Conservation (phyloP, 2,888 invertebrate species). For the Leptopterna dolabrata region DNA sequence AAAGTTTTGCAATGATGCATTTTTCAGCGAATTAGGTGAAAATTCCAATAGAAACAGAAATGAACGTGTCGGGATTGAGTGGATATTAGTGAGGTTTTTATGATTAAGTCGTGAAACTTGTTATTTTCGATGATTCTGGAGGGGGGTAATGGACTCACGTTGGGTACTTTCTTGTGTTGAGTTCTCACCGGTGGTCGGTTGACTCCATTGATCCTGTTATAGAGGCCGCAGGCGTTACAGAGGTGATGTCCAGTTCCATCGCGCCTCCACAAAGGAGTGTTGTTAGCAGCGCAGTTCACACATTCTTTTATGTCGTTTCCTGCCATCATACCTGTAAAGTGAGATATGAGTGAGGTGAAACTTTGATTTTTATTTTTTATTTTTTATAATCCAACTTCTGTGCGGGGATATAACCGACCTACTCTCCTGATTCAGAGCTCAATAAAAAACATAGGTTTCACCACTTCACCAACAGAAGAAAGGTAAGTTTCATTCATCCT, state of each 20-base stretch:
- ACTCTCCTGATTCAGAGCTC: no score
- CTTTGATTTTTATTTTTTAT: background rate
- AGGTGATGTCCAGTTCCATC: slow-evolving; percentile 88
- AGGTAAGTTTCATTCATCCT: no score
- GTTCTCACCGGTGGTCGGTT: slow-evolving; percentile 72
- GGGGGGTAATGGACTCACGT: slow-evolving; percentile 58
- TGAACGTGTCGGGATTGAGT: background rate
- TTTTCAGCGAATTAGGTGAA: no score
- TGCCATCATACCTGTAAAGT: slow-evolving; percentile 54
- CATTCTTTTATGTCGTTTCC: slow-evolving; percentile 76
- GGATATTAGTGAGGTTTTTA: background rate
- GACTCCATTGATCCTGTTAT: slow-evolving; percentile 75
- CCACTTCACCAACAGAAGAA: no score
- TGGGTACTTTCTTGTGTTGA: slow-evolving; percentile 62
- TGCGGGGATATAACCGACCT: background rate
- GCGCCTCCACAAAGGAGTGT: slow-evolving; percentile 85
- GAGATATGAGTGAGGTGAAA: background rate
- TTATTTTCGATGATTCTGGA: background rate
- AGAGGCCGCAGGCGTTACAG: slow-evolving; percentile 84
- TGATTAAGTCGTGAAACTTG: background rate
- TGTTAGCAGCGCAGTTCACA: slow-evolving; percentile 74
- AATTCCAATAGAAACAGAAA: no score
- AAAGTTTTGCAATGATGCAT: no score
- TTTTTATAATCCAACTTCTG: background rate
- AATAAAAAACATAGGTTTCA: no score